These are phyloP conservation scores for Loripinus fragilis DNA, from an alignment of 2,888 invertebrate genomes.

Conservation along the genomic window DNA sequence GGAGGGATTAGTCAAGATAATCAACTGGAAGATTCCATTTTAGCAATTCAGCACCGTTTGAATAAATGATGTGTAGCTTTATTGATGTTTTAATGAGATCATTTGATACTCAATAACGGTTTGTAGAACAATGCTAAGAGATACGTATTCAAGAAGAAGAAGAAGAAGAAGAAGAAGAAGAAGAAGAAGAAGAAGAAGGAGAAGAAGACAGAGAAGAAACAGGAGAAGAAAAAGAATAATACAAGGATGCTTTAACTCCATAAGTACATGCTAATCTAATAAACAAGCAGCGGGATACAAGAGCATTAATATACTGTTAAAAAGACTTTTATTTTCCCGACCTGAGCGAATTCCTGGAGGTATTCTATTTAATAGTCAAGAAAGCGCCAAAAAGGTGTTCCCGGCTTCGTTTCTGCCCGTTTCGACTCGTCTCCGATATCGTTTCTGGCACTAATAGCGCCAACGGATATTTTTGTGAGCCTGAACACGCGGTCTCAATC, in stretches of 20 bases:
- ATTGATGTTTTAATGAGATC: too few species aligned
- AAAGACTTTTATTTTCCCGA: conserved; percentile 4
- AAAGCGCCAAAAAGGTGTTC: conserved; percentile 14
- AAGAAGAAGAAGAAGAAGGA: too few species aligned
- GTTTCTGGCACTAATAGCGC: not conserved
- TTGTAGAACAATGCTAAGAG: too few species aligned
- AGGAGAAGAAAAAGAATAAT: not conserved
- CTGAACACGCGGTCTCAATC: not conserved
- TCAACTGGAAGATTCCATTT: too few species aligned
- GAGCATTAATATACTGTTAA: not conserved
- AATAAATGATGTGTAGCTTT: too few species aligned
- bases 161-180: too few species aligned
- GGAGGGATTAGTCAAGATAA: too few species aligned
- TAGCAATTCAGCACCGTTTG: too few species aligned
- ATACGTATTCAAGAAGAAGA: too few species aligned
- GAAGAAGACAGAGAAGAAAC: too few species aligned
- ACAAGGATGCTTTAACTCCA: not conserved
- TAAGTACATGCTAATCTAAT: conserved; percentile 17
- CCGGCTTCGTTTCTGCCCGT: not conserved
- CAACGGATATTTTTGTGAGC: conserved; percentile 13
- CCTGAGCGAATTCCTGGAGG: not conserved
- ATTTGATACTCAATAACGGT: too few species aligned
- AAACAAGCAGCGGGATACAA: not conserved
- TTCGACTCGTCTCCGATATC: not conserved
- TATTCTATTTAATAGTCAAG: conserved; percentile 10